Percentiles rank a stretch among this genome's conserved stretches.
Evolutionary conservation across 2,113 vertebrate species (phyloP).

Genomic region (Brienomyrus longianalis): DNA sequence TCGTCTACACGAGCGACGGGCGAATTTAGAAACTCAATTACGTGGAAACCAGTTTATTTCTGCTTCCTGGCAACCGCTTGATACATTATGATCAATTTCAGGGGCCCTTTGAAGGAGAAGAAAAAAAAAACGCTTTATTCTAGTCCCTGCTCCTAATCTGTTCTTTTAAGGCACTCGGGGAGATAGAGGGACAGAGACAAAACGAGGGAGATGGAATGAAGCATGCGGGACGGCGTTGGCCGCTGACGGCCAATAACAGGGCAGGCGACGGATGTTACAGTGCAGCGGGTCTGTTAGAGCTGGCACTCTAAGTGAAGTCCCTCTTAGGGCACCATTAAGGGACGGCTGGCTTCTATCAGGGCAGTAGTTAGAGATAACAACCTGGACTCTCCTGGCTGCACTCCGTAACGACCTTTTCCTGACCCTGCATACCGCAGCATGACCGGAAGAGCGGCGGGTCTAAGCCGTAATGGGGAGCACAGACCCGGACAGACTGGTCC

Average conservation of each 20-base stretch:
- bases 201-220: not conserved
- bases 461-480: not conserved
- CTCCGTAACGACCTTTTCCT: not conserved
- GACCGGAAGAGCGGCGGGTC: not conserved
- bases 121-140: not conserved
- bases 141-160: not conserved
- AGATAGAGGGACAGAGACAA: not conserved
- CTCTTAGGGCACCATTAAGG: not conserved
- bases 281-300: not conserved
- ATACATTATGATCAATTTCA: not conserved
- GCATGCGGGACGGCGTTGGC: not conserved
- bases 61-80: conserved; percentile 1
- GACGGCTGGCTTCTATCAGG: not conserved
- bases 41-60: not conserved
- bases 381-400: not conserved
- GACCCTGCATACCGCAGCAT: not conserved
- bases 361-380: conserved; percentile 5
- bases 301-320: not conserved
- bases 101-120: not conserved
- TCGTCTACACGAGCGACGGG: not conserved
- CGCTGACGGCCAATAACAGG: not conserved
- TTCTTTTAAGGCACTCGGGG: not conserved
- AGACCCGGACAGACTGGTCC: not conserved
- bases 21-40: conserved; percentile 4
- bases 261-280: not conserved